Percentiles rank a stretch among this genome's conserved stretches.
These are phyloP conservation scores for Drosophila eohydei DNA, from an alignment of 2,888 invertebrate genomes.

Conservation along the genomic window DNA sequence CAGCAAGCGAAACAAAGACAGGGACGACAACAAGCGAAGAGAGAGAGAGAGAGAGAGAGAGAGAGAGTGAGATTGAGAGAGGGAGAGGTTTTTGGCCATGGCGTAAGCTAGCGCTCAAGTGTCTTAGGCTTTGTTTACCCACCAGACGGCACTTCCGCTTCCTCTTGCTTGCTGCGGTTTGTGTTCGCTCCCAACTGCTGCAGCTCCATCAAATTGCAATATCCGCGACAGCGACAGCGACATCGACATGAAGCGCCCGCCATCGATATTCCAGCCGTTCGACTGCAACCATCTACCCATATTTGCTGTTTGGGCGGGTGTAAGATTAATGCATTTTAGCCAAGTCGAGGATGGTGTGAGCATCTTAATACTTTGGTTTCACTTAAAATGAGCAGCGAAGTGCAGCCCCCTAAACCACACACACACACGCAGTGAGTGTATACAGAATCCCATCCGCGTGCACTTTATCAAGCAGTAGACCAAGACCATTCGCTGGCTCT, in stretches of 20 bases:
- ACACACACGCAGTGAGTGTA: background rate
- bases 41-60: background rate
- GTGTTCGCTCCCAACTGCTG: conserved; percentile 16
- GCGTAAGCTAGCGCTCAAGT: conserved; percentile 52
- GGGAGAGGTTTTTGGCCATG: conserved; percentile 1
- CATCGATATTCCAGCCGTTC: conserved; percentile 50
- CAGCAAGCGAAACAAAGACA: background rate
- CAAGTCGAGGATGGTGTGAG: conserved; percentile 37
- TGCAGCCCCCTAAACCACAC: background rate
- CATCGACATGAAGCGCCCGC: conserved; percentile 53
- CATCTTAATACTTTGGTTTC: conserved; percentile 75
- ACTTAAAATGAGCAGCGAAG: conserved; percentile 59
- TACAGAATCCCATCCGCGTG: conserved; percentile 1
- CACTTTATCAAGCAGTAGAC: conserved; percentile 16
- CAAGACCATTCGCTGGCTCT: conserved; percentile 33
- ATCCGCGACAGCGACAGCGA: conserved; percentile 67
- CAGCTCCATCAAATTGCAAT: conserved; percentile 75
- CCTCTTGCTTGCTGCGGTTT: conserved; percentile 36
- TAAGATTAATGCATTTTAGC: conserved; percentile 74
- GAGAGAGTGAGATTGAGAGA: background rate
- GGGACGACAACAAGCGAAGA: no score
- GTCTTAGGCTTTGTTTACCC: conserved; percentile 69
- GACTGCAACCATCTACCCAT: conserved; percentile 7
- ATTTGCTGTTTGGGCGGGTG: conserved; percentile 29
- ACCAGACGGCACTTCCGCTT: conserved; percentile 53